Conservation (phyloP, 2,797 vertebrate genomes). For the Falco concolor region DNA sequence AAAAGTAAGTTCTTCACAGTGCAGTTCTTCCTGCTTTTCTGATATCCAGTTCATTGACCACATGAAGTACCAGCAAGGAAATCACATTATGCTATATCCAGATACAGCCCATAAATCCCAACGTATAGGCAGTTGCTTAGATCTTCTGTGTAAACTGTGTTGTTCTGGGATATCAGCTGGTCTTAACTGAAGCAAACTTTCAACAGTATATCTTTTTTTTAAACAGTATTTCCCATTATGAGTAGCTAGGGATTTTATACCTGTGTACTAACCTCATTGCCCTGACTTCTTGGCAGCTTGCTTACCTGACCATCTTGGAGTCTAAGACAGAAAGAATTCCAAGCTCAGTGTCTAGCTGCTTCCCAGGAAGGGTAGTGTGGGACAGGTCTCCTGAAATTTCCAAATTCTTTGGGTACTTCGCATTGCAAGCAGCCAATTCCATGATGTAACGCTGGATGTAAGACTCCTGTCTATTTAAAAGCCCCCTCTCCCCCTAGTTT, state of each 20-base stretch:
- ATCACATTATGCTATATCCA: background rate
- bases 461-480: background rate
- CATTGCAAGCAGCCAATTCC: background rate
- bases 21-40: background rate
- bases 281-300: background rate
- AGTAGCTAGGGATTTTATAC: background rate
- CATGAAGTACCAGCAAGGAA: background rate
- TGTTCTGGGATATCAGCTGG: background rate
- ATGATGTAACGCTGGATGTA: background rate
- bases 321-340: background rate
- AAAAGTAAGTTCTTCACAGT: background rate
- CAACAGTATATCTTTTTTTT: background rate
- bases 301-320: background rate
- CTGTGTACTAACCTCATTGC: background rate
- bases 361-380: background rate
- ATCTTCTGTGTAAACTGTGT: background rate
- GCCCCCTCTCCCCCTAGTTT: background rate
- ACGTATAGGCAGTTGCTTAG: background rate
- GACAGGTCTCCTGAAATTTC: background rate
- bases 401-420: background rate
- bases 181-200: background rate
- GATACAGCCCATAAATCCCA: background rate
- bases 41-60: background rate
- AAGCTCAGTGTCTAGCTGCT: background rate
- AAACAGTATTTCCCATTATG: background rate